Evolutionary conservation across 2,797 vertebrate species (phyloP).

Genomic region (Poliocrania exsul): DNA sequence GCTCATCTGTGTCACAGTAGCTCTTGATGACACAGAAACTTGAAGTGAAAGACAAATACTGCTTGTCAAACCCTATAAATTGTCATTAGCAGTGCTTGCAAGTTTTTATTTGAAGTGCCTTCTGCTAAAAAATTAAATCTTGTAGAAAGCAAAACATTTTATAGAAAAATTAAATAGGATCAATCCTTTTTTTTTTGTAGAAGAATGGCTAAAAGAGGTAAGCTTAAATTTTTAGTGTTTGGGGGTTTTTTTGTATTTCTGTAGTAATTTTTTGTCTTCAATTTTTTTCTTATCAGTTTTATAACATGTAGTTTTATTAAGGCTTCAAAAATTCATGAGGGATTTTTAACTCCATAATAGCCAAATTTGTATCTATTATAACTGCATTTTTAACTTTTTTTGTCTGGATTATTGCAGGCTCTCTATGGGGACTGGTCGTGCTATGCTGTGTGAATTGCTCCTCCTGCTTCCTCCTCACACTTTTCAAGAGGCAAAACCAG

Average conservation of each 20-base stretch:
- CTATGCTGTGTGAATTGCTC: background rate
- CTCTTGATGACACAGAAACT: background rate
- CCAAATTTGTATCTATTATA: background rate
- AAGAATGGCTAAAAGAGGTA: background rate
- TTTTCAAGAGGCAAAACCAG: background rate
- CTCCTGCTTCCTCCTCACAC: background rate
- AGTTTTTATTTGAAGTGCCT: background rate
- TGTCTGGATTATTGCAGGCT: background rate
- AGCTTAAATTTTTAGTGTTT: background rate
- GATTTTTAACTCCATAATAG: background rate
- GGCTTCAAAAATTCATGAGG: background rate
- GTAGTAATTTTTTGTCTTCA: background rate
- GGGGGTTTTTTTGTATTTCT: background rate
- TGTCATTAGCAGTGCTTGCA: background rate
- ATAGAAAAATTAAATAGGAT: background rate
- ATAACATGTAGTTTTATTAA: background rate
- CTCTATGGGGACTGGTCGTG: background rate
- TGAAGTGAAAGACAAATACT: background rate
- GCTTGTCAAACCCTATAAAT: background rate
- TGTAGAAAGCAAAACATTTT: background rate
- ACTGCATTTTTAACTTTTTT: background rate
- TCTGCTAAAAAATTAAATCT: background rate
- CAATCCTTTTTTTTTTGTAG: background rate
- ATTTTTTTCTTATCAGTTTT: background rate
- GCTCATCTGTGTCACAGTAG: background rate